A percentile compares a stretch with the other conserved stretches of the same genome.
Evolutionary conservation across 2,797 vertebrate species (phyloP).

Genomic region (Corythornis leucogaster): DNA sequence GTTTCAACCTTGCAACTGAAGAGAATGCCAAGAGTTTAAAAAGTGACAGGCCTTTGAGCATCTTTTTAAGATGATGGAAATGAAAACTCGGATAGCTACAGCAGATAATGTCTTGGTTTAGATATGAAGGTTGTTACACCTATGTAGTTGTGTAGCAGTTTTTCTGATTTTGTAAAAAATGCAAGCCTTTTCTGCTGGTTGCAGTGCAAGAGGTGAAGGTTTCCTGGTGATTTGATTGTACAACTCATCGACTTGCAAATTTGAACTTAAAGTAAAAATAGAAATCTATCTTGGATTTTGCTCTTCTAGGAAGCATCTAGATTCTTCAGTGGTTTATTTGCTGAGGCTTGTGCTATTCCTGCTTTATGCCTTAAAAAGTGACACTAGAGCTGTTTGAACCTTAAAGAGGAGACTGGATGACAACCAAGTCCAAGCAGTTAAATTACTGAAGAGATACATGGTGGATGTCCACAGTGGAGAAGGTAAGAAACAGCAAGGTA

Average conservation of each 20-base stretch:
- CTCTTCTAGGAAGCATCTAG: not conserved
- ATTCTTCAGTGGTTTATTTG: not conserved
- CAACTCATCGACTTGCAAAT: not conserved
- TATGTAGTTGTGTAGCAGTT: not conserved
- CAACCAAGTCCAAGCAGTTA: not conserved
- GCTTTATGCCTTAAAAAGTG: not conserved
- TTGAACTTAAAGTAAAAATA: not conserved
- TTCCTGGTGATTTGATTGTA: not conserved
- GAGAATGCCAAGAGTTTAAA: conserved; percentile 47
- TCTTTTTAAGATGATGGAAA: not conserved
- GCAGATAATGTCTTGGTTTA: not conserved
- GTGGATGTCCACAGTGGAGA: not conserved
- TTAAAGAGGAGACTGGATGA: not conserved
- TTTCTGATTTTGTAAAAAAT: not conserved
- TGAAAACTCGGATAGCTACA: not conserved
- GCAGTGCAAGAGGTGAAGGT: not conserved
- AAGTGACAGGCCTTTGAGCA: not conserved
- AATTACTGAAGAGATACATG: not conserved
- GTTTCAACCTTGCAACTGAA: conserved; percentile 43
- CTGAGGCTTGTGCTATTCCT: not conserved
- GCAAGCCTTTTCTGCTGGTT: not conserved
- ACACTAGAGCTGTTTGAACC: not conserved
- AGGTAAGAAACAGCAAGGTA: not conserved
- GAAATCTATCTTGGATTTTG: not conserved
- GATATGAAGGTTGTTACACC: not conserved